A percentile compares a stretch with the other conserved stretches of the same genome.
These are phyloP conservation scores for Caenorhabditis sp. DNA, from an alignment of 2,888 invertebrate genomes.

Conservation along the genomic window DNA sequence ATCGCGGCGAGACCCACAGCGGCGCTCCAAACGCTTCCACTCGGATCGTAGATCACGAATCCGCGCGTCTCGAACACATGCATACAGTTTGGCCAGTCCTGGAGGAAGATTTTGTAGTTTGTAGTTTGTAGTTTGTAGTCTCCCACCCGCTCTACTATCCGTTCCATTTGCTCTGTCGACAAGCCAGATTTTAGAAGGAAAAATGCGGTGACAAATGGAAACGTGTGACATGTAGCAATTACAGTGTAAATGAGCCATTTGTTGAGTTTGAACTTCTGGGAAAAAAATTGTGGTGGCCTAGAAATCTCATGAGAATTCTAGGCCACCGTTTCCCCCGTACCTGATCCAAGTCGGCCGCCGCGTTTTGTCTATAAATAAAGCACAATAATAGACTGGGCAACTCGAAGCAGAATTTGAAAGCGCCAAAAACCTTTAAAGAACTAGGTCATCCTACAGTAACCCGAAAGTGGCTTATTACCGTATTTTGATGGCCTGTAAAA, in stretches of 20 bases:
- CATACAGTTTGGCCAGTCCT: conserved; percentile 39
- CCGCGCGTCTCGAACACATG: conserved; percentile 16
- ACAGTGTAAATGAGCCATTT: conserved; percentile 1
- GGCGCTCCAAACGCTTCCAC: conserved; percentile 24
- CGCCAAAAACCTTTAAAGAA: conserved; percentile 21
- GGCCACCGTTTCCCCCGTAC: not conserved
- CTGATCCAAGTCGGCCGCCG: conserved; percentile 23
- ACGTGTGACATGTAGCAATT: conserved; percentile 43
- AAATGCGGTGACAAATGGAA: conserved; percentile 36
- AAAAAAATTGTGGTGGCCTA: not conserved
- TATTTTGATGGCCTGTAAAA: conserved; percentile 38
- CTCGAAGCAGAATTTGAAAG: conserved; percentile 51
- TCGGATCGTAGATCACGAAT: conserved; percentile 40
- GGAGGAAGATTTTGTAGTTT: not conserved
- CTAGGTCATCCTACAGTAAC: too few relatives aligned
- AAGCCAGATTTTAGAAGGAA: conserved; percentile 30
- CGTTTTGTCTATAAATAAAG: conserved; percentile 53
- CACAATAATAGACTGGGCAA: conserved; percentile 47
- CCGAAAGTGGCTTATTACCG: too few relatives aligned
- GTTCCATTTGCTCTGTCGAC: not conserved
- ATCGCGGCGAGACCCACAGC: conserved; percentile 20
- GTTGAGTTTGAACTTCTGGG: conserved; percentile 31
- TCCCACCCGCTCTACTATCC: conserved; percentile 9
- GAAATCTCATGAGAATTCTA: too few relatives aligned
- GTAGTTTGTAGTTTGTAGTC: not conserved